A percentile compares a stretch with the other conserved stretches of the same genome.
Conservation (phyloP, 2,888 invertebrate genomes). For the Gari tellinella region DNA sequence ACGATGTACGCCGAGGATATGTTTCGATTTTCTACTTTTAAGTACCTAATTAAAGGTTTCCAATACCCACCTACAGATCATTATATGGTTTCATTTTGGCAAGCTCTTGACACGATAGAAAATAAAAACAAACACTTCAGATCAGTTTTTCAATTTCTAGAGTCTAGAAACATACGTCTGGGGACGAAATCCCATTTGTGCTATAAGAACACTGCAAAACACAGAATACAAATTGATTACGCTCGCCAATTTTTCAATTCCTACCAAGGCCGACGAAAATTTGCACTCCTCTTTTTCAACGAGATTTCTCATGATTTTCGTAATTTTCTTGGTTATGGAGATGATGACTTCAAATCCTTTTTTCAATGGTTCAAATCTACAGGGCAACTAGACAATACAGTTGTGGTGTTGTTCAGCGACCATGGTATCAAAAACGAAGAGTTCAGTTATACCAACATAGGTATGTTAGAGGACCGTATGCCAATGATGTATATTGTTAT, state of each 20-base stretch:
- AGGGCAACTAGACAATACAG: conserved; percentile 75
- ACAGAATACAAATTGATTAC: conserved; percentile 88
- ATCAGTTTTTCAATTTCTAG: conserved; percentile 38
- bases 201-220: conserved; percentile 44
- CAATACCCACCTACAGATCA: conserved; percentile 53
- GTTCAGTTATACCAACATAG: conserved; percentile 92
- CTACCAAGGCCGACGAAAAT: conserved; percentile 88
- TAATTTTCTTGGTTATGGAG: conserved; percentile 91
- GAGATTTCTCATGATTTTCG: conserved; percentile 93
- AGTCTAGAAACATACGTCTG: conserved; percentile 38
- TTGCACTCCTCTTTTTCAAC: conserved; percentile 94
- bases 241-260: conserved; percentile 86
- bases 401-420: conserved; percentile 89
- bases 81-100: conserved; percentile 61
- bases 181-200: conserved; percentile 39
- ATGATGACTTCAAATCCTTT: conserved; percentile 88
- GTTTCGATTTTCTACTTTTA: conserved; percentile 46
- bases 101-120: conserved; percentile 20
- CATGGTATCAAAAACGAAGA: conserved; percentile 95
- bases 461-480: conserved; percentile 92
- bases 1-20: conserved; percentile 56
- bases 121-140: conserved; percentile 10
- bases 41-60: conserved; percentile 58
- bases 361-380: conserved; percentile 85
- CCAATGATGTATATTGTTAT: conserved; percentile 91